Conservation (phyloP, 2,797 vertebrate species). For the Phaenicophaeus curvirostris region DNA sequence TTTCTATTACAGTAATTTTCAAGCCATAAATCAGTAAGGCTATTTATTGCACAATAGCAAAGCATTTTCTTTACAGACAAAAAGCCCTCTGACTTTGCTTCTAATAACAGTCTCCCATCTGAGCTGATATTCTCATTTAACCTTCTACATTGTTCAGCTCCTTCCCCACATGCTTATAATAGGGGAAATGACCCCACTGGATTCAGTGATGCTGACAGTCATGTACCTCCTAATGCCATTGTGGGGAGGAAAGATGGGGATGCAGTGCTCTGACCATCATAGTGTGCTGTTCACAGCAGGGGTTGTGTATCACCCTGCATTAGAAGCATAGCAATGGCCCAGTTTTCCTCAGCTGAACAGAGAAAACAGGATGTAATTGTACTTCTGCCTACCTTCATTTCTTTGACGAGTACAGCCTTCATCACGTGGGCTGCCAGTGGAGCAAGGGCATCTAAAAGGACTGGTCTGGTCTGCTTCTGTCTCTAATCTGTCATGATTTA, state of each 20-base stretch:
- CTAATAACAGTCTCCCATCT: background rate
- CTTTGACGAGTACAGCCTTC: background rate
- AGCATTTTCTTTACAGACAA: background rate
- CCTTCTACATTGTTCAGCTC: background rate
- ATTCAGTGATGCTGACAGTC: background rate
- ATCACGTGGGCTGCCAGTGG: background rate
- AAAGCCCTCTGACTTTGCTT: background rate
- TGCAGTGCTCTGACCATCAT: background rate
- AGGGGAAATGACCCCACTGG: background rate
- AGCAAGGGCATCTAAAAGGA: background rate
- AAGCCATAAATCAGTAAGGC: background rate
- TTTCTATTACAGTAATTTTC: background rate
- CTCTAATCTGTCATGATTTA: background rate
- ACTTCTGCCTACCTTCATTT: background rate
- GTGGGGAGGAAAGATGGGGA: background rate
- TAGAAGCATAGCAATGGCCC: background rate
- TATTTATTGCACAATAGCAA: background rate
- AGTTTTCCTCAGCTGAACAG: background rate
- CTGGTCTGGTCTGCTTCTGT: background rate
- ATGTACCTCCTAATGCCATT: background rate
- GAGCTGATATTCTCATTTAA: background rate
- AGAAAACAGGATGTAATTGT: background rate
- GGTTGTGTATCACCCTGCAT: background rate
- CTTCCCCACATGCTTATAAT: background rate
- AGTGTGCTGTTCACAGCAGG: background rate